Conservation (phyloP, 2,888 invertebrate species). For the Urechis unicinctus region DNA sequence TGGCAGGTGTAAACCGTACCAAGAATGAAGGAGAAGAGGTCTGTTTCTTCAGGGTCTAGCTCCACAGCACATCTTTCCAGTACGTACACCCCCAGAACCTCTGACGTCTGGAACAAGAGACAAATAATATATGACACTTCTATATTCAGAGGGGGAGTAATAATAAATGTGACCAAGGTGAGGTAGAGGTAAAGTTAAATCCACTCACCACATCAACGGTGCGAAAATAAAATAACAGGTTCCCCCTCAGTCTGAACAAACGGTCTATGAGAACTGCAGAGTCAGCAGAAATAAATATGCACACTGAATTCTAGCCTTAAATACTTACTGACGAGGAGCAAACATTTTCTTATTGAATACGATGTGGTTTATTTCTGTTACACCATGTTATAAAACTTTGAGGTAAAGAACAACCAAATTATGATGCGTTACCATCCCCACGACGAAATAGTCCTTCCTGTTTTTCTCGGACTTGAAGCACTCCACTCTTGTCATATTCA, state of each 20-base stretch:
- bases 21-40: conserved; percentile 73
- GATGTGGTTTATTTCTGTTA: too few species aligned
- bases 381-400: not conserved
- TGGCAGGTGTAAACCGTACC: too few species aligned
- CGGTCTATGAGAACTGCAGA: conserved; percentile 68
- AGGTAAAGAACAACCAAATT: too few species aligned
- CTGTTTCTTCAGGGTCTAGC: conserved; percentile 56
- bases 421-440: conserved; percentile 71
- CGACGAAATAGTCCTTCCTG: conserved; percentile 82
- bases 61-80: conserved; percentile 79
- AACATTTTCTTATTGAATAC: too few species aligned
- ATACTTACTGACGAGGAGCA: too few species aligned
- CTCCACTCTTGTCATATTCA: conserved; percentile 85
- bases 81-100: conserved; percentile 80
- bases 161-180: too few species aligned
- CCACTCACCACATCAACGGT: conserved; percentile 73
- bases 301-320: too few species aligned
- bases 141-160: too few species aligned
- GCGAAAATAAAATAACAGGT: conserved; percentile 87
- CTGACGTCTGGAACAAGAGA: conserved; percentile 59
- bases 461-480: conserved; percentile 75
- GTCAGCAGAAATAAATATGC: conserved; percentile 4
- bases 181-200: too few species aligned
- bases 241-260: conserved; percentile 88
- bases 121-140: not conserved